Percentiles rank a stretch among this genome's conserved stretches.
Evolutionary conservation across 1,140 invertebrate genomes (phyloP).

Genomic region (Portunus trituberculatus): DNA sequence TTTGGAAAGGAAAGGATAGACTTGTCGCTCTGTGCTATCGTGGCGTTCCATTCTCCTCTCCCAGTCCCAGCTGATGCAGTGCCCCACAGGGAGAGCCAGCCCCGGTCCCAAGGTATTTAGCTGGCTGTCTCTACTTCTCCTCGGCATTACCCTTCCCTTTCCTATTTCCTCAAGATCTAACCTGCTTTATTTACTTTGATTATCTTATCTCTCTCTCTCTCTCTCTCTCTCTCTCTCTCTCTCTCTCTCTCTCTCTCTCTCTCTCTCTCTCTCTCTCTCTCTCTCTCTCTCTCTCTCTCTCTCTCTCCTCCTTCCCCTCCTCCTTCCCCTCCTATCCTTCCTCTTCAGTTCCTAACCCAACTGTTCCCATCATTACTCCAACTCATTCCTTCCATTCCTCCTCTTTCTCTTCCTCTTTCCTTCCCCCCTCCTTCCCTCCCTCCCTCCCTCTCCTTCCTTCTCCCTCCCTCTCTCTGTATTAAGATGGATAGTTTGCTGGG

Average conservation of each 20-base stretch:
- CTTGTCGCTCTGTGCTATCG: conserved; percentile 62
- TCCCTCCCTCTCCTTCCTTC: neutral
- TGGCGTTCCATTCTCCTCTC: conserved; percentile 54
- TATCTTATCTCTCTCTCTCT: conserved; percentile 38
- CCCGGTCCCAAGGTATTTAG: neutral
- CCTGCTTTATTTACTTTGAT: neutral
- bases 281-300: neutral
- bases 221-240: conserved; percentile 18
- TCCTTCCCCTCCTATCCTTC: neutral
- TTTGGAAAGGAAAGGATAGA: conserved; percentile 74
- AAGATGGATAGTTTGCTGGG: too few species aligned
- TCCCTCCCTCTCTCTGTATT: neutral
- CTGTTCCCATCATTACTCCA: neutral
- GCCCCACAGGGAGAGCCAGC: neutral
- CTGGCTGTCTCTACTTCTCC: neutral
- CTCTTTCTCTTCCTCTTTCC: neutral
- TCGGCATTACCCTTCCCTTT: neutral
- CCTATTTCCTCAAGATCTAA: neutral
- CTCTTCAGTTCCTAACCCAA: neutral
- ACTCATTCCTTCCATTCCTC: neutral
- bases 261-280: neutral
- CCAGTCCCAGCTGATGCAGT: neutral
- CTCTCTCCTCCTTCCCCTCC: neutral
- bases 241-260: conserved; percentile 29
- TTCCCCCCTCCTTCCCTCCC: neutral